phyloP scores from a whole-genome alignment of 2,113 vertebrate species.

The Anguilla rostrata region DNA sequence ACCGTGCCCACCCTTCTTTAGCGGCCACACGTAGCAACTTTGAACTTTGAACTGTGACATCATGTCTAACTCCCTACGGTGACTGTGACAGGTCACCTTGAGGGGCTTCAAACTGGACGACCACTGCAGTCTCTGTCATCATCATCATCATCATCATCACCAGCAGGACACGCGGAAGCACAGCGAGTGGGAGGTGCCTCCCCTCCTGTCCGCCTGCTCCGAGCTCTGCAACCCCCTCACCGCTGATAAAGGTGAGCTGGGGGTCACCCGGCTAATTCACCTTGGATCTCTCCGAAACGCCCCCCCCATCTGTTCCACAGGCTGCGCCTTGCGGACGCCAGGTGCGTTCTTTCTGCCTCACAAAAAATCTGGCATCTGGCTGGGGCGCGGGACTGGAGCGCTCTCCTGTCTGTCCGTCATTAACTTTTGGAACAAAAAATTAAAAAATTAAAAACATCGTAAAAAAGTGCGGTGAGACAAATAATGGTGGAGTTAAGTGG shows the following conservation, averaged over 20 bases:
- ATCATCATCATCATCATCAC: no score
- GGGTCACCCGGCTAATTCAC: slow-evolving; percentile 4
- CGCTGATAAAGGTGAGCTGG: not conserved
- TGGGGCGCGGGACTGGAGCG: not conserved
- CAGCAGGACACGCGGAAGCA: not conserved
- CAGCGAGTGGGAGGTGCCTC: not conserved
- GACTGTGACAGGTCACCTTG: not conserved
- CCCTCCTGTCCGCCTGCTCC: slow-evolving; percentile 1
- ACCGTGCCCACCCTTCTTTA: not conserved
- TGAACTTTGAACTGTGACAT: not conserved
- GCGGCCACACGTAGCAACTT: not conserved
- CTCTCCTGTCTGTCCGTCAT: not conserved
- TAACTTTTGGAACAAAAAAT: not conserved
- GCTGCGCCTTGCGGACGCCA: slow-evolving; percentile 7
- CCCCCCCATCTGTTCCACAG: slow-evolving; percentile 24
- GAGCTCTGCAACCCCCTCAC: not conserved
- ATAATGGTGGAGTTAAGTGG: not conserved
- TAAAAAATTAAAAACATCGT: not conserved
- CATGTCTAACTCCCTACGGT: not conserved
- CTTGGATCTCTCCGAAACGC: slow-evolving; percentile 18
- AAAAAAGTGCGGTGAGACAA: not conserved
- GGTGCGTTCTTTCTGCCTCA: not conserved
- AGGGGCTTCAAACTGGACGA: not conserved
- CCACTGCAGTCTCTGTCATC: no score
- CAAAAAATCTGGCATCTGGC: not conserved